Evolutionary conservation across 1,140 invertebrate species (phyloP), one percentile per base, ranked within the genome.

Genomic region (Achroia grisella): DNA sequence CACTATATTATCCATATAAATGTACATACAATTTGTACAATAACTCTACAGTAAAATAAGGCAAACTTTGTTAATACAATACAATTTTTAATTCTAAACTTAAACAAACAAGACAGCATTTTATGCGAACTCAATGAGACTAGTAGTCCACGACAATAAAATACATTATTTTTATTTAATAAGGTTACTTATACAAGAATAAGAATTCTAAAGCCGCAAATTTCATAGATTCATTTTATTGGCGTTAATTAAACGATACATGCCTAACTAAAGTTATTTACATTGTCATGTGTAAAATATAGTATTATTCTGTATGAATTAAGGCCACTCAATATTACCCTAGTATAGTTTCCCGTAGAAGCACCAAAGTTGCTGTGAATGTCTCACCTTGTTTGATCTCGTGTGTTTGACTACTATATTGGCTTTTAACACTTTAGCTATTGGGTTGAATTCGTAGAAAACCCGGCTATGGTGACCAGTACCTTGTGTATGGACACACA

Each of bases 1-100:
- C 62, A 66, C 48, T 40, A 70, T 48, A 45, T 61, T 66, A 57
- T 60, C 62, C 17, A 23, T 23, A 23, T 23, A 61, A 48, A 61
- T 72, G 72, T 72, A 76, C 68, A 72, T 75, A 80, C 70, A 77
- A 69, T 76, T 76, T 80, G 76, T 80, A 80, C 76, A 80, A 66
- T 68, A 67, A 54, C 36, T 56, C 51, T 58, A 66, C 45, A 64
- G 47, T 62, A 65, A 67, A 66, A 72, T 56, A 61, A 65, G 57
- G 46, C 61, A 55, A 62, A 57, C 57, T 58, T 64, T 71, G 69
- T 83, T 80, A 80, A 78, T 80, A 77, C 55, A 23, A 23, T 65
- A 17, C 48, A 52, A 23, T 23, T 60, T 60, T 39, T 41, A 59
- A 60, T 59, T 62, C 50, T 54, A 50, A 48, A 63, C 49, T 60